Conservation (phyloP, 2,797 vertebrate species). For the Arctocebus calabarensis region DNA sequence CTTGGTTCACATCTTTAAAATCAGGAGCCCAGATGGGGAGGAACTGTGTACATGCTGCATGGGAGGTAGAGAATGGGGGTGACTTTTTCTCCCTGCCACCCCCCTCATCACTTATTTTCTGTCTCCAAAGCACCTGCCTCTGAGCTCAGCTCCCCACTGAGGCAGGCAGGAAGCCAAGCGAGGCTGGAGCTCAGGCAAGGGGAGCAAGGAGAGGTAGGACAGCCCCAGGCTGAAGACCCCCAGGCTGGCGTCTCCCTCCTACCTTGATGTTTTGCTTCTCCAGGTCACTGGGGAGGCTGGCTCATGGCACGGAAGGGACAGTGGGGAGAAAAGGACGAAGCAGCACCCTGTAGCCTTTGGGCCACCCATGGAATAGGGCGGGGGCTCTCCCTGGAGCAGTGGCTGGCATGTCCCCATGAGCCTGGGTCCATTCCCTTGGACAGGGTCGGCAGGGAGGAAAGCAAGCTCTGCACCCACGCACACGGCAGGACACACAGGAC, state of each 20-base stretch:
- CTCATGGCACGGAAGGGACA: background rate
- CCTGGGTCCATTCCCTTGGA: conserved; percentile 3
- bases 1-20: conserved; percentile 20
- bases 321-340: background rate
- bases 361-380: background rate
- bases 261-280: background rate
- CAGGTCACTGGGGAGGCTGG: background rate
- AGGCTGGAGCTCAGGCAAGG: conserved; percentile 27
- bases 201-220: conserved; percentile 26
- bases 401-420: background rate
- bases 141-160: conserved; percentile 3
- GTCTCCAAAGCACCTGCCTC: conserved; percentile 55
- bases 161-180: conserved; percentile 8
- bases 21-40: background rate
- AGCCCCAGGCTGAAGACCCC: background rate
- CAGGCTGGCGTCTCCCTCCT: background rate
- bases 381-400: background rate
- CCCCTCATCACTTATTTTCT: background rate
- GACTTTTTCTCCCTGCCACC: conserved; percentile 59
- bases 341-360: conserved; percentile 50
- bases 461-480: background rate
- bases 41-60: background rate
- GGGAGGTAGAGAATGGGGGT: conserved; percentile 78
- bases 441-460: background rate
- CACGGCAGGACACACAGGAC: background rate